Percentiles rank a stretch among this genome's conserved stretches.
Conservation (phyloP, 2,888 invertebrate genomes). For the Oxytorus armatus region DNA sequence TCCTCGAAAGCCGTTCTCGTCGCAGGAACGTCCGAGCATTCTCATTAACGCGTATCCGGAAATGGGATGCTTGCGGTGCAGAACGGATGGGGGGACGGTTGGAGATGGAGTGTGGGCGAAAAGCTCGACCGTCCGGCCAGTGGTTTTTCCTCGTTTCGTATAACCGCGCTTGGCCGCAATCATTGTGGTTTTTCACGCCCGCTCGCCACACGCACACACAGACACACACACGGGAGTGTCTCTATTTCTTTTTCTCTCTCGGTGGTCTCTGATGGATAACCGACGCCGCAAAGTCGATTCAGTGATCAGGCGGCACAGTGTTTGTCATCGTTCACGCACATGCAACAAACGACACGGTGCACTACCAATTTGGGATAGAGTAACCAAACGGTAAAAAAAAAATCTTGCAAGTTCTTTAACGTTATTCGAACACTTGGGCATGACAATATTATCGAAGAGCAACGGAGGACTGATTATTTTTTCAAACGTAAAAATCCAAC, state of each 20-base stretch:
- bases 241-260: background rate
- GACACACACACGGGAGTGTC: background rate
- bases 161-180: slow-evolving; percentile 68
- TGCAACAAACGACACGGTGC: background rate
- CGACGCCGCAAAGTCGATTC: slow-evolving; percentile 58
- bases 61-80: slow-evolving; percentile 49
- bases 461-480: background rate
- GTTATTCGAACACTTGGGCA: too few relatives aligned
- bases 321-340: slow-evolving; percentile 32
- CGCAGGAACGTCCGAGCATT: slow-evolving; percentile 53
- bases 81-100: slow-evolving; percentile 13
- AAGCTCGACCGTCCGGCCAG: slow-evolving; percentile 50
- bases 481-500: background rate
- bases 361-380: slow-evolving; percentile 2
- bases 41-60: slow-evolving; percentile 66
- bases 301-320: slow-evolving; percentile 36
- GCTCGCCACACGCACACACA: slow-evolving; percentile 61
- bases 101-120: slow-evolving; percentile 53
- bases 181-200: slow-evolving; percentile 76
- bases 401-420: background rate
- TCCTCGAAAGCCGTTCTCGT: slow-evolving; percentile 47
- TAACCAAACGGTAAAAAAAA: background rate
- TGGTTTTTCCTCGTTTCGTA: slow-evolving; percentile 62
- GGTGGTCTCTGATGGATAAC: slow-evolving; percentile 53
- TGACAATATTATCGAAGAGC: background rate